A percentile compares a stretch with the other conserved stretches of the same genome.
phyloP scores from a whole-genome alignment of 2,113 vertebrate genomes.

The Oplegnathus fasciatus region DNA sequence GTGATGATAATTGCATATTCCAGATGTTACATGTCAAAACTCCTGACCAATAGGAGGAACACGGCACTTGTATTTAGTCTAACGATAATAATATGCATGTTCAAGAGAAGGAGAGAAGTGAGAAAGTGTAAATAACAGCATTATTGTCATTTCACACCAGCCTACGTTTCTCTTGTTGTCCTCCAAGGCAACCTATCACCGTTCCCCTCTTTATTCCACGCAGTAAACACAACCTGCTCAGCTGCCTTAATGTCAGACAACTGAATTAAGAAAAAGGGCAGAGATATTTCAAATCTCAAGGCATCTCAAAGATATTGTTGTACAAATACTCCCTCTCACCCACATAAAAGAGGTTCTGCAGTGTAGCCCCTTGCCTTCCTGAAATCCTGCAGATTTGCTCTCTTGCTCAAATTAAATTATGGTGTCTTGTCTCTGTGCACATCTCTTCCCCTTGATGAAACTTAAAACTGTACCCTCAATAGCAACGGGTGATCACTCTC shows the following conservation, averaged over 20 bases:
- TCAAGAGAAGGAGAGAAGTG: constrained; percentile 41
- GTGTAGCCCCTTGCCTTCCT: neutral
- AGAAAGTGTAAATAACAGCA: constrained; percentile 69
- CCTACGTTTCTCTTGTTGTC: constrained; percentile 70
- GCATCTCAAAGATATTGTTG: neutral
- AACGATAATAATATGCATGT: constrained; percentile 38
- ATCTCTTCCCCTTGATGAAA: constrained; percentile 7
- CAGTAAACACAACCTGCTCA: constrained; percentile 50
- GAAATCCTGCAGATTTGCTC: constrained; percentile 4
- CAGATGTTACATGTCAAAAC: constrained; percentile 18
- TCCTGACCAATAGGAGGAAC: constrained; percentile 24
- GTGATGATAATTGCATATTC: constrained; percentile 40
- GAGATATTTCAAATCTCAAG: constrained; percentile 2
- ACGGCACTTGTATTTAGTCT: constrained; percentile 38
- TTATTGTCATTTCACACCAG: constrained; percentile 74
- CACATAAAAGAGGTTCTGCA: neutral
- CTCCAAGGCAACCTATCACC: constrained; percentile 62
- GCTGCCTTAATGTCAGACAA: constrained; percentile 47
- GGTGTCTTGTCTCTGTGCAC: constrained; percentile 19
- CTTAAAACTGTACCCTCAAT: no score
- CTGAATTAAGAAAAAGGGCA: constrained; percentile 11
- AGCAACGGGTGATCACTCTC: no score
- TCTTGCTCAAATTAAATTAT: constrained; percentile 16
- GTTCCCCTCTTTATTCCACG: constrained; percentile 46
- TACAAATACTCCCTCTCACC: neutral